Base-by-base conservation (phyloP, 1,140 invertebrate genomes). In the Brachionus manjavacas region DNA sequence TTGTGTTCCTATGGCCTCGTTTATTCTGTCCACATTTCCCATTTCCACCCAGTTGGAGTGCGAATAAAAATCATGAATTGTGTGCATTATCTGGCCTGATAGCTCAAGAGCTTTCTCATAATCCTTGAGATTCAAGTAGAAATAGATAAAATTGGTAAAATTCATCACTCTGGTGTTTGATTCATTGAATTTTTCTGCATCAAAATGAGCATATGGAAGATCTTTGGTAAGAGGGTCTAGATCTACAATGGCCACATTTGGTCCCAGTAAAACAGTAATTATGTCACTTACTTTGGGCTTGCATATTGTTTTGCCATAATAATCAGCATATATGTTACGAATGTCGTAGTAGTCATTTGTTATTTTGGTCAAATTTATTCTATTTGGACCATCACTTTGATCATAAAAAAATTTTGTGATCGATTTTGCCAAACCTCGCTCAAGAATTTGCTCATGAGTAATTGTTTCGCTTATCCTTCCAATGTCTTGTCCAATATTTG, bases 11-110 rank as follows among this genome's bases (percentile, higher is more conserved):
- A 64, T 68, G 3, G 39, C 41, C 7, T 8, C 20, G 25, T 84
- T 70, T 16, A 84, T 70, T 28, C 14, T 16, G 0, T 31, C 14
- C 4, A n/a, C n/a, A 11, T 72, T 84, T 28, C 81, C 81, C 81
- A 84, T 70, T 55, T 84, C 81, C 6, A 84, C 16, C 81, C 81
- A 84, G 25, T 84, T 84, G 4, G 81, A 70, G 39, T 84, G 81
- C 3, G 64, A 70, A 72, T 84, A 84, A 52, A 84, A 84, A 60
- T 84, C 81, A 8, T 84, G 81, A 70, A 84, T 43, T 9, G 81
- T 84, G 23, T 84, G 81, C 11, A 72, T 4, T 2, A 84, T 23
- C 43, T 52, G n/a, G 2, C 43, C 81, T 12, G 55, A 70, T 72
- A 72, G 7, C 20, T 70, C 46, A 11, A 66, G 35, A 7, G 66